Evolutionary conservation across 2,113 vertebrate species (phyloP).

Genomic region (Cygnus atratus): DNA sequence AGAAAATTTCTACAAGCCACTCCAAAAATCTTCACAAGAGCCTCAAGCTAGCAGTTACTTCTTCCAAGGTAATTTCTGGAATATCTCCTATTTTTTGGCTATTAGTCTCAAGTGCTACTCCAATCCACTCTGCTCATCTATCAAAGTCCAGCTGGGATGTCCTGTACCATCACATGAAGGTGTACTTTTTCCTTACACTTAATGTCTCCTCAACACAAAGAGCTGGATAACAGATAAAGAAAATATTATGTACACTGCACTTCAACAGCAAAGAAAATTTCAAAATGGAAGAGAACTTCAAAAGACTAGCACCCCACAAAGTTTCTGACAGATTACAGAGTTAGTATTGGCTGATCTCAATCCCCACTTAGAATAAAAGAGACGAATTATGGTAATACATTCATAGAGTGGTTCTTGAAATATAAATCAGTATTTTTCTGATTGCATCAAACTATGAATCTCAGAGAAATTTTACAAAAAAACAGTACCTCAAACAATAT

Average conservation of each 20-base stretch:
- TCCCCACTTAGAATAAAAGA: background rate
- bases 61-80: background rate
- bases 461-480: no score
- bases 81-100: background rate
- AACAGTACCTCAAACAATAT: background rate
- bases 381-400: background rate
- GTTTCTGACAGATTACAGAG: background rate
- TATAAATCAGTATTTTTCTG: background rate
- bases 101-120: background rate
- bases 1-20: background rate
- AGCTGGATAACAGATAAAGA: background rate
- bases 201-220: background rate
- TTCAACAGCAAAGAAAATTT: background rate
- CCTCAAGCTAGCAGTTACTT: background rate
- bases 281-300: background rate
- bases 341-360: background rate
- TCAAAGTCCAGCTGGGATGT: background rate
- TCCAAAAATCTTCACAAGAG: background rate
- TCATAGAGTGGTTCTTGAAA: background rate
- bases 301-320: background rate
- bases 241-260: background rate
- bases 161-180: background rate
- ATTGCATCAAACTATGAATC: background rate
- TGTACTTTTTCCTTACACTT: background rate
- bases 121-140: background rate